phyloP scores from a whole-genome alignment of 2,797 vertebrate species.

The Ceryle rudis region DNA sequence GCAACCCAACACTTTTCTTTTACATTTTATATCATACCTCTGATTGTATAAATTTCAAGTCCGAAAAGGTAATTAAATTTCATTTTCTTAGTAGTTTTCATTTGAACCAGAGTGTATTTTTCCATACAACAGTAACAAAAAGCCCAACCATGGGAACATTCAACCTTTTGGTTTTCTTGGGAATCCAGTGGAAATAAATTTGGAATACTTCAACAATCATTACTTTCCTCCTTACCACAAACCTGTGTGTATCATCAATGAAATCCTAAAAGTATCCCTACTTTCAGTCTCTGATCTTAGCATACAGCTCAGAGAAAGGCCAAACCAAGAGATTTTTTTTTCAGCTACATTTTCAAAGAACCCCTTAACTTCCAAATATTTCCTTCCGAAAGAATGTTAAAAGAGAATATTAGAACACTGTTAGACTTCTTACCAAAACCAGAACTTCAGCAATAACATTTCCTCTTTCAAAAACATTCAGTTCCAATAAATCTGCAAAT shows the following conservation, averaged over 20 bases:
- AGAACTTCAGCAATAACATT: neutral
- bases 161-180: neutral
- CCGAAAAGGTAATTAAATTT: neutral
- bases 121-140: neutral
- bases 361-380: neutral
- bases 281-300: constrained; percentile 30
- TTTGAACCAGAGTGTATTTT: neutral
- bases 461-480: neutral
- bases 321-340: neutral
- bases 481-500: neutral
- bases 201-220: neutral
- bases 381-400: neutral
- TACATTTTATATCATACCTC: neutral
- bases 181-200: neutral
- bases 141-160: neutral
- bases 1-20: neutral
- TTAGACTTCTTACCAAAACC: neutral
- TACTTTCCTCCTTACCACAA: neutral
- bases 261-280: neutral
- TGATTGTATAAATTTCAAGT: neutral
- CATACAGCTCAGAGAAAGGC: neutral
- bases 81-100: neutral
- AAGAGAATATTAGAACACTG: neutral
- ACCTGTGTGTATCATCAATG: neutral
- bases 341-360: neutral